phyloP scores from a whole-genome alignment of 2,888 invertebrate species.

The Andricus curvator region DNA sequence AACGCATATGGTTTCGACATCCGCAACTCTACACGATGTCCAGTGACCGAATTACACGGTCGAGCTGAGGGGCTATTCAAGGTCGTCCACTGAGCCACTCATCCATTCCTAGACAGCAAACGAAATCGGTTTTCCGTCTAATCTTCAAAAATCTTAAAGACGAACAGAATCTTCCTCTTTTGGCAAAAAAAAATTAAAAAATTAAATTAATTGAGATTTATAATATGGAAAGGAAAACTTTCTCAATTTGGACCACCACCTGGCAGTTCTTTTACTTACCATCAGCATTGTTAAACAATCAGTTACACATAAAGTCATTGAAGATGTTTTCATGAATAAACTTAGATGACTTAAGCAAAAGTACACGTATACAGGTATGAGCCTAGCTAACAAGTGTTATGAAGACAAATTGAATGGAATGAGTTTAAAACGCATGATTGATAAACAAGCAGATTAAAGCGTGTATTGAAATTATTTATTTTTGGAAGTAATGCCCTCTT shows the following conservation, averaged over 20 bases:
- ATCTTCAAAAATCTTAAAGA: background rate
- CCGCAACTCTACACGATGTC: background rate
- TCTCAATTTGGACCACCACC: constrained; percentile 27
- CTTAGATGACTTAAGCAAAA: background rate
- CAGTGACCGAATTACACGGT: background rate
- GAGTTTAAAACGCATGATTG: background rate
- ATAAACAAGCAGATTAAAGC: background rate
- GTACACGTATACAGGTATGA: no score
- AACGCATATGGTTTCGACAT: background rate
- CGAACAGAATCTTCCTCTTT: background rate
- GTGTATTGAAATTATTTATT: background rate
- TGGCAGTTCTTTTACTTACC: constrained; percentile 45
- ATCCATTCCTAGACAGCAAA: constrained; percentile 14
- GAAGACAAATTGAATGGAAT: background rate
- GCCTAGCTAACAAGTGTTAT: background rate
- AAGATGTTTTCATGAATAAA: background rate
- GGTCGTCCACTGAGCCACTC: constrained; percentile 6
- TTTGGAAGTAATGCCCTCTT: background rate
- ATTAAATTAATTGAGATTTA: background rate
- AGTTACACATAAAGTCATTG: constrained; percentile 14
- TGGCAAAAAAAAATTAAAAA: background rate
- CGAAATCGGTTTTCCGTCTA: background rate
- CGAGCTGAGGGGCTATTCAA: background rate
- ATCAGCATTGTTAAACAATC: background rate
- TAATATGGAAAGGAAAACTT: background rate